Conservation (phyloP, 2,113 vertebrate species). For the Eleginops maclovinus region DNA sequence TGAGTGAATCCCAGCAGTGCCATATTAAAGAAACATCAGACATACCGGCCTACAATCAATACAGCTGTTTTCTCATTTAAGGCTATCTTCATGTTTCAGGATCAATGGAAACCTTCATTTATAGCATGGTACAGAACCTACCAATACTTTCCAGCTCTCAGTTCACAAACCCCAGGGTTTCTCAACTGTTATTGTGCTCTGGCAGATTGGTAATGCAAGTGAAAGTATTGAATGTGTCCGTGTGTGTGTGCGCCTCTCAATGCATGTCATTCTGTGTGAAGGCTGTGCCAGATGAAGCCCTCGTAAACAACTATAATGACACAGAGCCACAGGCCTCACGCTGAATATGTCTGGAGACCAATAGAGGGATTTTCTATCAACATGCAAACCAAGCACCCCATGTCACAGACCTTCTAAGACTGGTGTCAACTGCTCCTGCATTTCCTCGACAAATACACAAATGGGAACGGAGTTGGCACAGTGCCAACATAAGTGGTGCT, state of each 20-base stretch:
- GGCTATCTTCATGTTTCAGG: slow-evolving; percentile 53
- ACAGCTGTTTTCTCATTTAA: slow-evolving; percentile 46
- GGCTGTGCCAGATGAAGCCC: slow-evolving; percentile 38
- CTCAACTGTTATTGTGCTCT: slow-evolving; percentile 42
- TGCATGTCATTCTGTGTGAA: slow-evolving; percentile 24
- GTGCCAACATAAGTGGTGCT: slow-evolving; percentile 50
- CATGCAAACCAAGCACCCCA: slow-evolving; percentile 44
- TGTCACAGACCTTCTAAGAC: slow-evolving; percentile 60
- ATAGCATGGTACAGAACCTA: slow-evolving; percentile 32
- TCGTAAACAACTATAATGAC: slow-evolving; percentile 55
- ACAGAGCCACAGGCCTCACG: slow-evolving; percentile 25
- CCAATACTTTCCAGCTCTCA: slow-evolving; percentile 11
- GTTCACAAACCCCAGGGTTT: slow-evolving; percentile 25
- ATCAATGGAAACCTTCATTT: slow-evolving; percentile 58
- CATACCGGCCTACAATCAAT: slow-evolving; percentile 52
- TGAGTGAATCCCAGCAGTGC: slow-evolving; percentile 47
- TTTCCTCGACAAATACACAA: slow-evolving; percentile 70
- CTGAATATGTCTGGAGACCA: slow-evolving; percentile 33
- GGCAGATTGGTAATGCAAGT: slow-evolving; percentile 44
- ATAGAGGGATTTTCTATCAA: slow-evolving; percentile 41
- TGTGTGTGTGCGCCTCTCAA: slow-evolving; percentile 8
- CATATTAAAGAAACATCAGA: slow-evolving; percentile 59
- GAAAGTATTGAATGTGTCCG: background rate
- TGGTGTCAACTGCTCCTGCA: slow-evolving; percentile 54
- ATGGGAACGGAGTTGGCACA: slow-evolving; percentile 60